These are phyloP conservation scores for Metridium senile DNA, from an alignment of 92 coral and sea anemone genomes.

Conservation along the genomic window DNA sequence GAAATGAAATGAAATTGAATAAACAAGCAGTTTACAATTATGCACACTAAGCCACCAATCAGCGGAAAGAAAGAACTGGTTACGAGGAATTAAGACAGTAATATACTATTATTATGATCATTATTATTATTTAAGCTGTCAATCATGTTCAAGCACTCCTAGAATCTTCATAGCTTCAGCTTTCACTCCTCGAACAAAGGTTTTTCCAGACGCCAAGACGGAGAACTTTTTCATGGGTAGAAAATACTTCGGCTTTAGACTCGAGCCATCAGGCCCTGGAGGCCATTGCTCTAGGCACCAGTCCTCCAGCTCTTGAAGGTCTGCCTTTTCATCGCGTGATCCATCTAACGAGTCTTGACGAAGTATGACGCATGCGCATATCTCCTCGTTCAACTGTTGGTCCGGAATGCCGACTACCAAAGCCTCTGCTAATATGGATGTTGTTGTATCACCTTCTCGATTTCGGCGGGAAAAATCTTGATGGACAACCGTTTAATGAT, in stretches of 20 bases:
- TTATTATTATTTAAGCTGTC: no score
- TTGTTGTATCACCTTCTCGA: slow-evolving; percentile 12
- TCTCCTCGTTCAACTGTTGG: slow-evolving; percentile 30
- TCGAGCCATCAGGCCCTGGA: slow-evolving; percentile 16
- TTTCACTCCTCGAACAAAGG: slow-evolving; percentile 8
- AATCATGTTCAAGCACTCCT: no score
- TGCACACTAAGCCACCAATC: no score
- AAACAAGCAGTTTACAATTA: no score
- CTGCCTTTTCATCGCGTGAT: neutral
- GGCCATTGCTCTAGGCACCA: slow-evolving; percentile 35
- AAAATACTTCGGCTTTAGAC: slow-evolving; percentile 24
- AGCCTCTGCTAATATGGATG: slow-evolving; percentile 33
- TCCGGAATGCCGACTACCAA: slow-evolving; percentile 33
- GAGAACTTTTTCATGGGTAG: slow-evolving; percentile 21
- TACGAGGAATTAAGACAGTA: no score
- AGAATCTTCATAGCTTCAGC: neutral
- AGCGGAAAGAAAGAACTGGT: no score
- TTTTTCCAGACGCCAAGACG: slow-evolving; percentile 2
- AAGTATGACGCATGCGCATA: slow-evolving; percentile 47
- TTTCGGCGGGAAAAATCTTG: slow-evolving; percentile 31
- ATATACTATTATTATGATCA: no score
- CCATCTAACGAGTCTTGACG: neutral
- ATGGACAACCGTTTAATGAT: slow-evolving; percentile 23
- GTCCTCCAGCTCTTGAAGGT: slow-evolving; percentile 9
- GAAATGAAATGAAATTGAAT: no score